Evolutionary conservation across 2,113 vertebrate species (phyloP).

Genomic region (Phaethornis superciliosus): DNA sequence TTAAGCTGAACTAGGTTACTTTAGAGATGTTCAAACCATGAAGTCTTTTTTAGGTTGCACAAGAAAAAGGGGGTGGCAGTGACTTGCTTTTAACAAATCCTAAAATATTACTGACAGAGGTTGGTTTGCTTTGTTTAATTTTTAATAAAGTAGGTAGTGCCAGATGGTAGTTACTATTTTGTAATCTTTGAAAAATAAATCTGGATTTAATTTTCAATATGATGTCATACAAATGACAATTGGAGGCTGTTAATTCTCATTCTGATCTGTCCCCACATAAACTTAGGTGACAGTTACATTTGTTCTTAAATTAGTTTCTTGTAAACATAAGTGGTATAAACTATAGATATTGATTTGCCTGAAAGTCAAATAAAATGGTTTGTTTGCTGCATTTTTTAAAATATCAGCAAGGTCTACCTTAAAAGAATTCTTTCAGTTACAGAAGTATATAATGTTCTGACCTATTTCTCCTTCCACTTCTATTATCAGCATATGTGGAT

Average conservation of each 20-base stretch:
- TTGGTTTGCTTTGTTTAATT: neutral
- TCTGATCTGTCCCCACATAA: neutral
- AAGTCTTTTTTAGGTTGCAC: neutral
- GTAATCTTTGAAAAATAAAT: neutral
- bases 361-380: neutral
- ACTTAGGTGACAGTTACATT: neutral
- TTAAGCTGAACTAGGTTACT: neutral
- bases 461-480: neutral
- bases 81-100: neutral
- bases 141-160: neutral
- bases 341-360: neutral
- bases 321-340: neutral
- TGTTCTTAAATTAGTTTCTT: neutral
- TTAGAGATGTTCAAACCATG: neutral
- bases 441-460: neutral
- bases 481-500: neutral
- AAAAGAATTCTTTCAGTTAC: neutral
- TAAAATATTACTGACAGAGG: neutral
- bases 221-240: neutral
- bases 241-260: neutral
- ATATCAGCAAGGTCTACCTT: neutral
- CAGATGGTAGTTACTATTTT: neutral
- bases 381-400: neutral
- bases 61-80: neutral
- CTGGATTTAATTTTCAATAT: neutral